A percentile compares a stretch with the other conserved stretches of the same genome.
Conservation (phyloP, 1,140 invertebrate species). For the Scaptomyza graminum region DNA sequence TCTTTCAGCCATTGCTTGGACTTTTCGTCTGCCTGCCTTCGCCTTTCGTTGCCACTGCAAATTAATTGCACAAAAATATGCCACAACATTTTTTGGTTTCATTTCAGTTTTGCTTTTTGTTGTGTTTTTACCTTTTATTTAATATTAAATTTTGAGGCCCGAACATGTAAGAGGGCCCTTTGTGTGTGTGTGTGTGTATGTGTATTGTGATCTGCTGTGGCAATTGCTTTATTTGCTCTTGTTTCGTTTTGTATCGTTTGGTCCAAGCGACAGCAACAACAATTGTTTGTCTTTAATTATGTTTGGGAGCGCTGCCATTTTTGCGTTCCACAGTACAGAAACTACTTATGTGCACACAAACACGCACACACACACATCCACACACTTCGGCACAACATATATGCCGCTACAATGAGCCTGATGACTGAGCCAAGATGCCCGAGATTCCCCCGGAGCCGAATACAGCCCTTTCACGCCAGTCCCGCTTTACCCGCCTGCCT, state of each 20-base stretch:
- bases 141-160: conserved; percentile 50
- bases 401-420: conserved; percentile 9
- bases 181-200: conserved; percentile 19
- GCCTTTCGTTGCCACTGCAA: not conserved
- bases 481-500: not conserved
- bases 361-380: conserved; percentile 9
- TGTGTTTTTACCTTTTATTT: conserved; percentile 45
- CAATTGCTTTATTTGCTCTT: conserved; percentile 65
- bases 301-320: conserved; percentile 74
- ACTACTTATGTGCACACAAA: conserved; percentile 61
- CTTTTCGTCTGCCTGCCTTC: not conserved
- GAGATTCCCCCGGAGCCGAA: conserved; percentile 8
- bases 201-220: conserved; percentile 39
- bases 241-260: conserved; percentile 53
- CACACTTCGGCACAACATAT: not conserved
- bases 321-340: conserved; percentile 59
- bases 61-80: conserved; percentile 76
- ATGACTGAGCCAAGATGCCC: conserved; percentile 32
- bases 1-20: no score
- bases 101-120: conserved; percentile 10
- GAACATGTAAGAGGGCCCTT: conserved; percentile 30
- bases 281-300: conserved; percentile 83
- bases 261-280: conserved; percentile 38
- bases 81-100: conserved; percentile 54
- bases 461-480: not conserved